Percentiles rank a stretch among this genome's conserved stretches.
These are phyloP conservation scores for Eublepharis macularius DNA, from an alignment of 2,113 vertebrate species.

Conservation along the genomic window DNA sequence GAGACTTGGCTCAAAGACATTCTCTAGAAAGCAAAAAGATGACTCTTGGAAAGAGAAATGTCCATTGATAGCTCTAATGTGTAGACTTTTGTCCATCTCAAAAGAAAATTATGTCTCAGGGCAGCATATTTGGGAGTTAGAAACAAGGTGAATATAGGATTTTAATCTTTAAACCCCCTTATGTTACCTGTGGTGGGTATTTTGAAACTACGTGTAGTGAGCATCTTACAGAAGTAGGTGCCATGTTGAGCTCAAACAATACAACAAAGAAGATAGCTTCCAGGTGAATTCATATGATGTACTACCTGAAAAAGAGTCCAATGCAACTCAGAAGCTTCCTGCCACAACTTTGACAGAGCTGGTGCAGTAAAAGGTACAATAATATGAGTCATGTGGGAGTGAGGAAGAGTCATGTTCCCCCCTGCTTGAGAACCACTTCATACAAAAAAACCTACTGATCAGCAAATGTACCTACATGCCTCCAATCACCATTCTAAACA, in stretches of 20 bases:
- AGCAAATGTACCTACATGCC: too few species aligned
- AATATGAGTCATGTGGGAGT: not conserved
- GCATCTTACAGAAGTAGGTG: not conserved
- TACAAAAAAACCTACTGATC: too few species aligned
- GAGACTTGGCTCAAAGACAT: not conserved
- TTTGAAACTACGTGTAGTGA: too few species aligned
- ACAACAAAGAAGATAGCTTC: not conserved
- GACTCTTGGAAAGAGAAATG: not conserved
- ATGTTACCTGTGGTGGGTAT: not conserved
- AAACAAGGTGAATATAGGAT: not conserved
- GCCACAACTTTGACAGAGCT: too few species aligned
- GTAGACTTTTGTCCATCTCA: not conserved
- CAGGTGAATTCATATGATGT: not conserved
- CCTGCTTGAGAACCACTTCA: too few species aligned
- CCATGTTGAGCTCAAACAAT: not conserved
- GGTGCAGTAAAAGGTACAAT: not conserved
- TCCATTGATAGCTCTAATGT: not conserved
- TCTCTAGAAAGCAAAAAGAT: not conserved
- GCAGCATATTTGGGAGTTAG: not conserved
- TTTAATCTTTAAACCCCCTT: not conserved
- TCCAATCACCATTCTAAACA: too few species aligned
- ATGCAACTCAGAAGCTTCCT: not conserved
- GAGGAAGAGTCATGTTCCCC: too few species aligned
- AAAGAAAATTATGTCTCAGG: not conserved
- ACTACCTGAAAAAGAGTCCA: not conserved